Conservation (phyloP, 2,797 vertebrate genomes). For the Oryzias dopingdopingensis region DNA sequence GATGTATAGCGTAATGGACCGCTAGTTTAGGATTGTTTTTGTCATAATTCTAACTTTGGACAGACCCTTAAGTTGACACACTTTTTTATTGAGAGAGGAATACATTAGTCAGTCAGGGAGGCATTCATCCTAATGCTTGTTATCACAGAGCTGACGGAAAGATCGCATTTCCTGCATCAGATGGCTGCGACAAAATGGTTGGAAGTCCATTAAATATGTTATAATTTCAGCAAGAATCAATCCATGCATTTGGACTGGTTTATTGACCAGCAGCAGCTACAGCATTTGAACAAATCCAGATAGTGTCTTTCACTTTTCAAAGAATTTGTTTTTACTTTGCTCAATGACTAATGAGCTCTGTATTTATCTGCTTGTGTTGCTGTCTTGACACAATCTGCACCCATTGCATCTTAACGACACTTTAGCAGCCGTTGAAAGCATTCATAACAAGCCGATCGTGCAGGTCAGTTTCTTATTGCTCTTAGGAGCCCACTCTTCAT, state of each 20-base stretch:
- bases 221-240: background rate
- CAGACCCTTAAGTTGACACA: too few relatives aligned
- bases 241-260: background rate
- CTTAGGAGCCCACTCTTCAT: slow-evolving; percentile 4
- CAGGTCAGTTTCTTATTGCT: background rate
- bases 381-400: slow-evolving; percentile 15
- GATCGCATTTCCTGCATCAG: background rate
- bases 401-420: slow-evolving; percentile 11
- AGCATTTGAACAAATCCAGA: slow-evolving; percentile 8
- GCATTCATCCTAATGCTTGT: background rate
- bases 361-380: slow-evolving; percentile 24
- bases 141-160: slow-evolving; percentile 1
- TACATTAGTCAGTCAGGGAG: slow-evolving; percentile 1
- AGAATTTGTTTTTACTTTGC: slow-evolving; percentile 21
- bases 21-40: too few relatives aligned
- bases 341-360: slow-evolving; percentile 34
- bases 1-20: too few relatives aligned
- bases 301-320: slow-evolving; percentile 12
- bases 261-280: background rate
- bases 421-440: slow-evolving; percentile 1
- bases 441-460: background rate
- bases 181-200: slow-evolving; percentile 12
- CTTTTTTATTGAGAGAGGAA: background rate
- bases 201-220: slow-evolving; percentile 9
- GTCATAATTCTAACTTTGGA: too few relatives aligned